A percentile compares a stretch with the other conserved stretches of the same genome.
phyloP scores from a whole-genome alignment of 2,888 invertebrate species.

The Drosophila paucipuncta region DNA sequence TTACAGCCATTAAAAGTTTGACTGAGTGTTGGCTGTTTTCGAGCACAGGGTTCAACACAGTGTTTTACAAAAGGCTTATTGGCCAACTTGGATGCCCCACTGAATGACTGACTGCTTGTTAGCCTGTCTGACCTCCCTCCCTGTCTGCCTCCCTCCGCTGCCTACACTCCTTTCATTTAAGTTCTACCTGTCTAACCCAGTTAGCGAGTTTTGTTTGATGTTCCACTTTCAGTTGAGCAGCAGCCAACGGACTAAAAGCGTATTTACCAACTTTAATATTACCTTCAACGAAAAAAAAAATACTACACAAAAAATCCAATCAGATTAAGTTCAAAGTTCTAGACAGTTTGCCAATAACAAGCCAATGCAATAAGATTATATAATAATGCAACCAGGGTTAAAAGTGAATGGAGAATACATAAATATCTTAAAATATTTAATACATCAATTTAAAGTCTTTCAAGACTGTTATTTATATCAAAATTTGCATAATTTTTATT shows the following conservation, averaged over 20 bases:
- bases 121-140: conserved; percentile 12
- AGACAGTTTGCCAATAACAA: conserved; percentile 1
- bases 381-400: background rate
- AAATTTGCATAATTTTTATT: conserved; percentile 1
- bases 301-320: conserved; percentile 4
- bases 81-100: conserved; percentile 35
- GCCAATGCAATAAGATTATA: background rate
- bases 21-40: background rate
- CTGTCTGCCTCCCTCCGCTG: conserved; percentile 2
- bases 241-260: conserved; percentile 8
- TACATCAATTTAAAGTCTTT: background rate
- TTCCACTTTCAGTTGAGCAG: conserved; percentile 33
- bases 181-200: conserved; percentile 62
- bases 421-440: background rate
- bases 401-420: background rate
- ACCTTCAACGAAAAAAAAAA: background rate
- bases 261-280: conserved; percentile 24
- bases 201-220: conserved; percentile 71
- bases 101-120: conserved; percentile 8
- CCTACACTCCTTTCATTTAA: conserved; percentile 22
- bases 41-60: conserved; percentile 17
- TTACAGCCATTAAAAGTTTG: conserved; percentile 27
- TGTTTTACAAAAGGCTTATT: conserved; percentile 52
- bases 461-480: background rate
- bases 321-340: conserved; percentile 9